phyloP scores from a whole-genome alignment of 1,140 invertebrate genomes.

The Aphelenchoides avenae region DNA sequence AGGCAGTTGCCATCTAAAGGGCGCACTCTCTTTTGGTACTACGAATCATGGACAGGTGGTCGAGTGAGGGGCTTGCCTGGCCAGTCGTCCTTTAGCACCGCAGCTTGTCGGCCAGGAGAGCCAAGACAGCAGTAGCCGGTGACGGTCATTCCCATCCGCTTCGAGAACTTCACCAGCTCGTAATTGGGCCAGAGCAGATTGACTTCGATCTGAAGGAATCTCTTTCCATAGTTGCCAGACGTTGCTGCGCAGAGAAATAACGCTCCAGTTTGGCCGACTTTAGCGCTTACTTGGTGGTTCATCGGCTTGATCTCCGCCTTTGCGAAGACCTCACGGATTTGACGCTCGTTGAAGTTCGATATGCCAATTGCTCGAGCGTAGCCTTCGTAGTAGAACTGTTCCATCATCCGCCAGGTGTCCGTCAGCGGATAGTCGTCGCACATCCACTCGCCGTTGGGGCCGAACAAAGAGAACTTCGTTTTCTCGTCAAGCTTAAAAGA shows the following conservation, averaged over 20 bases:
- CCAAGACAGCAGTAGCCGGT: constrained; percentile 43
- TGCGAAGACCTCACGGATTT: constrained; percentile 66
- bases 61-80: constrained; percentile 1
- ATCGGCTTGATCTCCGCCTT: constrained; percentile 35
- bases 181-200: constrained; percentile 43
- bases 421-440: constrained; percentile 15
- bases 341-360: constrained; percentile 65
- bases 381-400: constrained; percentile 56
- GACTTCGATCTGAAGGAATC: constrained; percentile 31
- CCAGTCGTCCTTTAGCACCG: background rate
- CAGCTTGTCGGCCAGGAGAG: constrained; percentile 44
- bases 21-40: too few species aligned
- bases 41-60: too few species aligned
- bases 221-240: too few species aligned
- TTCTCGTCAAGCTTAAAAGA: constrained; percentile 4
- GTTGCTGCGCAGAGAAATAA: too few species aligned
- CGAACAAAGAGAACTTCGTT: background rate
- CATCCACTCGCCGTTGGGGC: constrained; percentile 31
- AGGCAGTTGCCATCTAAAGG: constrained; percentile 10
- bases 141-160: constrained; percentile 32
- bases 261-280: background rate
- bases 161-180: constrained; percentile 38
- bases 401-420: constrained; percentile 54
- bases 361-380: constrained; percentile 60
- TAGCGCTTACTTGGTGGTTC: constrained; percentile 21